These are phyloP conservation scores for Cyanoderma ruficeps DNA, from an alignment of 2,113 vertebrate species.

Conservation along the genomic window DNA sequence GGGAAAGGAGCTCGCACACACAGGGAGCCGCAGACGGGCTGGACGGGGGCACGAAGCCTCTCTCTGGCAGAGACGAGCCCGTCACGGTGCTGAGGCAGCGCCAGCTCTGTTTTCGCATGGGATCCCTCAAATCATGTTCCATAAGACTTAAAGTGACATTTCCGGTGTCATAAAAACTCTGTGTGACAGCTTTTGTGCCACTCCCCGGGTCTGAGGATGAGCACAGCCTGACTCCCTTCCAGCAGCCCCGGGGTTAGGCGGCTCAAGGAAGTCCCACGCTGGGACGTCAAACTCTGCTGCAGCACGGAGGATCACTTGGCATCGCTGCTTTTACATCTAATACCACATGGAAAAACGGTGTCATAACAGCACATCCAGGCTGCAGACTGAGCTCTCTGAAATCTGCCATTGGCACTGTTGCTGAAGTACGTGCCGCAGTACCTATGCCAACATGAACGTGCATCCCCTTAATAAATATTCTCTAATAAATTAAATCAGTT, in stretches of 20 bases:
- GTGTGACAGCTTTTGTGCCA: neutral
- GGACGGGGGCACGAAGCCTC: neutral
- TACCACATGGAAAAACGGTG: neutral
- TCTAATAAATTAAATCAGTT: neutral
- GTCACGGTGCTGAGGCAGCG: neutral
- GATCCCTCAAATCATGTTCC: neutral
- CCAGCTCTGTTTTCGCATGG: neutral
- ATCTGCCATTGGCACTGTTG: neutral
- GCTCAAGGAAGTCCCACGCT: neutral
- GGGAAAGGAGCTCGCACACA: rapidly evolving
- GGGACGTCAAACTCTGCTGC: neutral
- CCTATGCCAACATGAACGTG: neutral
- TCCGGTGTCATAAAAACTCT: rapidly evolving
- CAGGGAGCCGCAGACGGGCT: neutral
- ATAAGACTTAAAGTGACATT: neutral
- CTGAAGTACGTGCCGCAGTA: neutral
- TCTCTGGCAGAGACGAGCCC: neutral
- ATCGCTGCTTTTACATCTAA: neutral
- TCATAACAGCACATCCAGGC: neutral
- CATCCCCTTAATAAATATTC: neutral
- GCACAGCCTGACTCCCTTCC: neutral
- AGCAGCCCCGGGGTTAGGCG: rapidly evolving
- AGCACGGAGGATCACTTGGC: neutral
- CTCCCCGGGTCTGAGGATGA: neutral
- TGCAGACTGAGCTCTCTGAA: neutral